Percentiles rank a stretch among this genome's conserved stretches.
phyloP scores from a whole-genome alignment of 2,113 vertebrate genomes.

The Alectura lathami region DNA sequence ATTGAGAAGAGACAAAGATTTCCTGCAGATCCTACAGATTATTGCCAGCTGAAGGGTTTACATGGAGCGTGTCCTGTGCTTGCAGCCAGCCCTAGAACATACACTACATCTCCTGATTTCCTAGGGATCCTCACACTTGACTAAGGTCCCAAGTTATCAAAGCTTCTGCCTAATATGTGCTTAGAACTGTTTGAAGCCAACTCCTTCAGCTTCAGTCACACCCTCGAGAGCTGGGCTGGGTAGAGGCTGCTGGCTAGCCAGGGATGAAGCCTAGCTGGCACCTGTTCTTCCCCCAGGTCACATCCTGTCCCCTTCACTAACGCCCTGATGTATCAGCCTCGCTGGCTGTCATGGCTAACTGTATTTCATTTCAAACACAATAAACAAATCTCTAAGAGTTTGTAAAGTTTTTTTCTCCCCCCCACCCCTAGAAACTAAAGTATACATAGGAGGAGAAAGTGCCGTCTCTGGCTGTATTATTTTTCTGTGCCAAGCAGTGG shows the following conservation, averaged over 20 bases:
- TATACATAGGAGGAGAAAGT: not conserved
- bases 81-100: not conserved
- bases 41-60: not conserved
- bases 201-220: not conserved
- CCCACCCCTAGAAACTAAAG: not conserved
- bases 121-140: not conserved
- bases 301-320: not conserved
- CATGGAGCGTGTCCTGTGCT: not conserved
- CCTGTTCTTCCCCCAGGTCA: not conserved
- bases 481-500: not conserved
- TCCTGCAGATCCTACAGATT: not conserved
- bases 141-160: not conserved
- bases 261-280: not conserved
- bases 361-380: not conserved
- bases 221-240: not conserved
- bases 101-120: not conserved
- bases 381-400: not conserved
- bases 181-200: slow-evolving; percentile 2
- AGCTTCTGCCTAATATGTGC: not conserved
- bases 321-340: not conserved
- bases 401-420: not conserved
- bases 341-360: not conserved
- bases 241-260: not conserved
- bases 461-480: not conserved
- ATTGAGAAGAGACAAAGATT: not conserved